phyloP scores from a whole-genome alignment of 2,113 vertebrate genomes.

The Spea bombifrons region DNA sequence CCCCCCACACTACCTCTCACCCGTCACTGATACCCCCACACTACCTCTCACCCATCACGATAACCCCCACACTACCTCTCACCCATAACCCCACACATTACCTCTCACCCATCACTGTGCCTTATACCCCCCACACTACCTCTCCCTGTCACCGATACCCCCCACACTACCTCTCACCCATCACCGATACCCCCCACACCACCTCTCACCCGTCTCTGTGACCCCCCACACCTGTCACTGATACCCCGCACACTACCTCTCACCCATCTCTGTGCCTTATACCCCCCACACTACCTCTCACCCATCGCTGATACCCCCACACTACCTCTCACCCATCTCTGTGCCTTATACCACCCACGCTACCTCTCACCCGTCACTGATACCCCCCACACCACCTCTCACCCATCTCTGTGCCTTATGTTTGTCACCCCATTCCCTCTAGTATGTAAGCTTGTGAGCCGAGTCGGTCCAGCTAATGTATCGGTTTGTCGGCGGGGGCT shows the following conservation, averaged over 20 bases:
- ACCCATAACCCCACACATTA: not conserved
- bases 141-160: not conserved
- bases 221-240: not conserved
- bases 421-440: too few species aligned
- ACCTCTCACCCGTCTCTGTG: not conserved
- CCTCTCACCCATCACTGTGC: too few species aligned
- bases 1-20: not conserved
- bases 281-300: not conserved
- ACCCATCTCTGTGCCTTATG: too few species aligned
- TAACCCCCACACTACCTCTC: not conserved
- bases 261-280: not conserved
- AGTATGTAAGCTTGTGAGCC: too few species aligned
- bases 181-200: not conserved
- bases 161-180: not conserved
- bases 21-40: not conserved
- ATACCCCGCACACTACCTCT: not conserved
- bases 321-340: not conserved
- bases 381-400: not conserved
- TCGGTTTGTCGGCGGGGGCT: too few species aligned
- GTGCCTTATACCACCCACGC: not conserved
- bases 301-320: not conserved
- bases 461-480: too few species aligned
- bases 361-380: too few species aligned
- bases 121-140: not conserved
- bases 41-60: not conserved